Base-by-base conservation (phyloP, 2,888 invertebrate genomes). In the Ochropleura plecta region DNA sequence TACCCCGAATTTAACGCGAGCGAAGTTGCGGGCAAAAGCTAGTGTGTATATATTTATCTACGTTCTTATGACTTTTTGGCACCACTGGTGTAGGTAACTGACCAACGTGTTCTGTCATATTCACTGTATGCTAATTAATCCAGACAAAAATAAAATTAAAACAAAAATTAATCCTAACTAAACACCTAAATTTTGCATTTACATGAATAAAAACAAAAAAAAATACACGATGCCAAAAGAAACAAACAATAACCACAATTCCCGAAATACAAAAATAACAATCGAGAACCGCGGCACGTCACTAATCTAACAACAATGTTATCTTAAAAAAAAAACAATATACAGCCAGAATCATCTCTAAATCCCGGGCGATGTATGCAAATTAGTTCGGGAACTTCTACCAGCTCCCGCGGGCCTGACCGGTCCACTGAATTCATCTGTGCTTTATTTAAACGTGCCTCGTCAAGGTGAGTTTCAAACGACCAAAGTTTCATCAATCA, bases 311-410 rank as follows among this genome's bases (percentile, higher is more conserved):
- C 72, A 71, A 70, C 60, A 79, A 82, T 49, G 42, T 79, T 74
- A 62, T 73, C 70, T 71, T 68, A 49, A 76, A 76, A 79, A n/a
- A 72, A 83, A 83, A 83, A 85, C 79, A 89, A 75, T 78, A 77
- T 66, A 64, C 51, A 44, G 76, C 70, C 72, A 75, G 83, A 85
- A 87, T 87, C 76, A 84, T 88, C 79, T 85, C 84, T 78, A 86
- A 88, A 86, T 84, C 85, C 85, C 81, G 80, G 82, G 83, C 85
- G 88, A 91, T 91, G 85, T 91, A 92, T 90, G 90, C 89, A 90
- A 90, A 90, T 90, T 90, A 90, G 91, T 87, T 87, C 81, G 78
- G 81, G 76, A 91, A 91, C 89, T 89, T 82, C 83, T 84, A 78
- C 83, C 49, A 71, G 76, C 72, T 83, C 87, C 86, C 86, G 42